Base-by-base conservation (phyloP, 2,888 invertebrate species). In the Strigamia maritima region DNA sequence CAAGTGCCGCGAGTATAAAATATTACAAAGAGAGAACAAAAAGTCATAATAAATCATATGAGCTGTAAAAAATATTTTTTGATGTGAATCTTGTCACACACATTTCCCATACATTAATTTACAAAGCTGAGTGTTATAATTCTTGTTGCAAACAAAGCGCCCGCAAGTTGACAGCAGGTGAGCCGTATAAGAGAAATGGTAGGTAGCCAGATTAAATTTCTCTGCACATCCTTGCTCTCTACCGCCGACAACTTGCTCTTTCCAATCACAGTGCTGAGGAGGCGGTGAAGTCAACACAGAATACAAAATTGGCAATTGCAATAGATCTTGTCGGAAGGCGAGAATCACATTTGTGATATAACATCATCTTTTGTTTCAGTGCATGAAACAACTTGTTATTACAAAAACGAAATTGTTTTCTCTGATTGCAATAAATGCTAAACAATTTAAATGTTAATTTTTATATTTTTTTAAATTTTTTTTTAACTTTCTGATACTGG, bases 161-260 rank as follows among this genome's bases (percentile, higher is more conserved):
- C n/a, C 49, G 49, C 49, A 14, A 1, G 49, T 49, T 49, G 49
- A 49, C 49, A 49, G 49, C 49, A 49, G 49, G 49, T 49, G 49
- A 49, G 49, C 49, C 49, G 40, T 49, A 19, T n/a, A n/a, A 49
- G 49, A 49, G 49, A 49, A 49, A 49, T 49, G 49, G 49, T 49
- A 49, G 49, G 49, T 49, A 49, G 49, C n/a, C 2, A 49, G 49
- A 49, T 49, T 49, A 49, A 49, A 49, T 49, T 49, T 49, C 49
- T 49, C n/a, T 16, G 49, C 49, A 49, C 49, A 49, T 49, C 49
- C 49, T 49, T n/a, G 49, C 49, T 49, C 49, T 49, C 49, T n/a
- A 49, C 49, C 49, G 49, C 49, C 49, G 49, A 49, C 49, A 49
- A 49, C 49, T 49, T 49, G 49, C 49, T 49, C 49, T n/a, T 49